phyloP scores from a whole-genome alignment of 2,888 invertebrate genomes.

The Loripinus fragilis region DNA sequence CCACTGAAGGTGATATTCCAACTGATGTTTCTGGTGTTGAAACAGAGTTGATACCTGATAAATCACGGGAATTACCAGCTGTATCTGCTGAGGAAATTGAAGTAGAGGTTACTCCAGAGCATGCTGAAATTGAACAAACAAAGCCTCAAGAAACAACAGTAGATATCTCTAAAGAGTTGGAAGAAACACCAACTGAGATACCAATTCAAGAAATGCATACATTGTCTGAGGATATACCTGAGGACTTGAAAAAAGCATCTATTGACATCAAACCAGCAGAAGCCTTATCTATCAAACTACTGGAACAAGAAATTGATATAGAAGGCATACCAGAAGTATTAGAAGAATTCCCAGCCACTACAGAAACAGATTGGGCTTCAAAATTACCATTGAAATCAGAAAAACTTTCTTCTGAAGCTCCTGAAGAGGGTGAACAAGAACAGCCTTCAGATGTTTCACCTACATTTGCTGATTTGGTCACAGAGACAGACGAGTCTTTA shows the following conservation, averaged over 20 bases:
- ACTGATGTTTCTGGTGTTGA: background rate
- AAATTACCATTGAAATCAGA: constrained; percentile 11
- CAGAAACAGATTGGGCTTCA: background rate
- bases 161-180: constrained; percentile 28
- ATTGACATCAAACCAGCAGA: constrained; percentile 18
- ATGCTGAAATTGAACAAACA: constrained; percentile 30
- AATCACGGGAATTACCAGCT: too few species aligned
- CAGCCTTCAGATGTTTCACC: background rate
- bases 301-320: background rate
- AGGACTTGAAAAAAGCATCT: constrained; percentile 11
- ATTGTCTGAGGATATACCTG: background rate
- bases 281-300: background rate
- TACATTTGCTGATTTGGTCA: background rate
- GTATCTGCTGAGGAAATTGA: too few species aligned
- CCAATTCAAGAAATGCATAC: background rate
- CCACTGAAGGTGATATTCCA: background rate
- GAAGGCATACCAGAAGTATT: constrained; percentile 8
- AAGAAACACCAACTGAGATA: constrained; percentile 38
- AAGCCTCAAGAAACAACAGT: constrained; percentile 41
- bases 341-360: constrained; percentile 14
- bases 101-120: constrained; percentile 32
- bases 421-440: background rate
- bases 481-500: background rate
- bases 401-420: background rate
- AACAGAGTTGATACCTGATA: background rate